These are phyloP conservation scores for Trogon surrucura DNA, from an alignment of 2,113 vertebrate species.

Conservation along the genomic window DNA sequence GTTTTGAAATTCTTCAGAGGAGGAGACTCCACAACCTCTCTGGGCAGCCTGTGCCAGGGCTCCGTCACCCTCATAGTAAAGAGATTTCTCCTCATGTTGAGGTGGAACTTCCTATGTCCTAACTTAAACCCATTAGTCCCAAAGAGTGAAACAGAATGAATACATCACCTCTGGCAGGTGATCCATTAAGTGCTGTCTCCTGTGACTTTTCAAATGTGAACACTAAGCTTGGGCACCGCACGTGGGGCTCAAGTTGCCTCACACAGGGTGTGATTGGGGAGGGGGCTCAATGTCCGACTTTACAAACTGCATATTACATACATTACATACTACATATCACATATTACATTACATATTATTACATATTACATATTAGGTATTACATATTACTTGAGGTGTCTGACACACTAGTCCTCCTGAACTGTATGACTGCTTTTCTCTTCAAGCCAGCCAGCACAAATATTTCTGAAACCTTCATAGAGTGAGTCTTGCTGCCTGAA, in stretches of 20 bases:
- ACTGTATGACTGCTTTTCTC: neutral
- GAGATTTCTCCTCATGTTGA: no score
- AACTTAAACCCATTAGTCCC: no score
- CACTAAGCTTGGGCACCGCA: neutral
- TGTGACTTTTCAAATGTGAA: neutral
- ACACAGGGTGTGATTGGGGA: rapidly evolving
- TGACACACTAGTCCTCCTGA: neutral
- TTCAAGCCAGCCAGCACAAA: neutral
- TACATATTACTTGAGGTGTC: neutral
- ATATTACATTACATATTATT: no score
- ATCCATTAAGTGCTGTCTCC: neutral
- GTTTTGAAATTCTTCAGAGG: no score
- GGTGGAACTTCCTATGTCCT: no score
- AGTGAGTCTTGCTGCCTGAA: neutral
- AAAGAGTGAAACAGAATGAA: neutral
- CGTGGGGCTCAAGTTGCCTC: neutral
- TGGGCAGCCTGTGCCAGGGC: no score
- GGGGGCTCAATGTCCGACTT: rapidly evolving
- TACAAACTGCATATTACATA: no score
- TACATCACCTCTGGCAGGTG: neutral
- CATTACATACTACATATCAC: no score
- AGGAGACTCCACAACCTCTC: no score
- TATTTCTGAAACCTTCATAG: neutral
- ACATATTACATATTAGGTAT: no score
- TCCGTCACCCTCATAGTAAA: no score